Evolutionary conservation across 2,113 vertebrate genomes (phyloP).

Genomic region (Leucopsar rothschildi): DNA sequence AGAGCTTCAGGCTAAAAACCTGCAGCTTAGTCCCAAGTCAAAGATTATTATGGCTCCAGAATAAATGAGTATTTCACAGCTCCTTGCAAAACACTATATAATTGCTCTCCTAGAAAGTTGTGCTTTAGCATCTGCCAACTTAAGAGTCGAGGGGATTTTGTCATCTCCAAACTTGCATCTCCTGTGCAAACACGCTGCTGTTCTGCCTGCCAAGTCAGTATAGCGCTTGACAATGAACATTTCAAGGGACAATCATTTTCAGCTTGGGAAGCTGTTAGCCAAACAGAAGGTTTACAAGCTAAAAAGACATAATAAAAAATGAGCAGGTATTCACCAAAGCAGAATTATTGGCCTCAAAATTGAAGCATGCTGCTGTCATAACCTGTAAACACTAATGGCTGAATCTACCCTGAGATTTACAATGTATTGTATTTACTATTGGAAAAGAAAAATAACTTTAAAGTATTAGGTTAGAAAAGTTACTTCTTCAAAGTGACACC

Average conservation of each 20-base stretch:
- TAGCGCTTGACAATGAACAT: background rate
- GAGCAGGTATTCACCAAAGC: background rate
- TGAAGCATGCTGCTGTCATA: background rate
- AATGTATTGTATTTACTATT: background rate
- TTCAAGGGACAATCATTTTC: conserved; percentile 28
- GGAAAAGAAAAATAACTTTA: background rate
- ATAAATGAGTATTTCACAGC: background rate
- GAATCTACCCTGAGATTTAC: background rate
- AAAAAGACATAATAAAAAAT: background rate
- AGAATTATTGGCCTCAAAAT: background rate
- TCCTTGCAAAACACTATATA: background rate
- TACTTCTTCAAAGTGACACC: conserved; percentile 41
- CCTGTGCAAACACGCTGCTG: background rate
- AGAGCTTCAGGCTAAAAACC: background rate
- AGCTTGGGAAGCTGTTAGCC: background rate
- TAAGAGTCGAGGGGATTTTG: background rate
- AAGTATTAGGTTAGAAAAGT: conserved; percentile 36
- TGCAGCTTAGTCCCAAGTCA: background rate
- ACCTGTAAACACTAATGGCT: background rate
- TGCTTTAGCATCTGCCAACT: background rate
- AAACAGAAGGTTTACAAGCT: background rate
- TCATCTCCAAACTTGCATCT: background rate
- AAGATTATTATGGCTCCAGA: background rate
- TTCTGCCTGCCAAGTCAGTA: background rate
- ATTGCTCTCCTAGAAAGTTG: background rate